Evolutionary conservation across 1,140 invertebrate genomes (phyloP), one percentile per base, ranked within the genome.

Genomic region (Drosophila arizonae): DNA sequence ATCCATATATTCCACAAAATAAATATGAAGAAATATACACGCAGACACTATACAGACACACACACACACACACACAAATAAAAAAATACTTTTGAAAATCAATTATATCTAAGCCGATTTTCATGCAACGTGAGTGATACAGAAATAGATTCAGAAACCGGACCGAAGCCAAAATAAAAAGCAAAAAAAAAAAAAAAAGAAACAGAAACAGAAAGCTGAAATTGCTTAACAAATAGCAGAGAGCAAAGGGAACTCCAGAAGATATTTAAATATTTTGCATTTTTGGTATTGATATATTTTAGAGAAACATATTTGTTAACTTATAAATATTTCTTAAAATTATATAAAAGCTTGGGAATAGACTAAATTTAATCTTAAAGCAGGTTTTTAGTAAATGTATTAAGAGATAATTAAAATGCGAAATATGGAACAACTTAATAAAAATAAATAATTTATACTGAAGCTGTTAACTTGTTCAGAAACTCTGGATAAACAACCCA

Each of bases 81-180:
- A 33, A 58, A 57, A 66, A 76, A 60, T 56, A 64, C 51, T 69
- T 66, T 81, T 81, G 60, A 67, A 82, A 75, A 70, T 64, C 75
- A 87, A 79, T 87, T 86, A 75, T 84, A 79, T 77, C 71, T 88
- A 87, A 87, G 84, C 82, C 76, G 82, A 84, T 87, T 85, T 84
- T 79, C 77, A 74, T 70, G 77, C 67, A 65, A 72, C 62, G 10
- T 17, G 50, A 28, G 26, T 54, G 60, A 57, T 51, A 65, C 70
- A 39, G 13, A 67, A 58, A 62, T 52, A 46, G 58, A 69, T 39
- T 63, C 41, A 36, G 46, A 36, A 55, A 55, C 45, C 41, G 48
- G 56, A 51, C 63, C 15, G 48, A n/a, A 52, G 10, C 46, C 11
- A 51, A 64, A 41, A 54, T 11, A 28, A 54, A n/a, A 56, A 43